Evolutionary conservation across 1,140 invertebrate genomes (phyloP).

Genomic region (Hesperophylax magnus): DNA sequence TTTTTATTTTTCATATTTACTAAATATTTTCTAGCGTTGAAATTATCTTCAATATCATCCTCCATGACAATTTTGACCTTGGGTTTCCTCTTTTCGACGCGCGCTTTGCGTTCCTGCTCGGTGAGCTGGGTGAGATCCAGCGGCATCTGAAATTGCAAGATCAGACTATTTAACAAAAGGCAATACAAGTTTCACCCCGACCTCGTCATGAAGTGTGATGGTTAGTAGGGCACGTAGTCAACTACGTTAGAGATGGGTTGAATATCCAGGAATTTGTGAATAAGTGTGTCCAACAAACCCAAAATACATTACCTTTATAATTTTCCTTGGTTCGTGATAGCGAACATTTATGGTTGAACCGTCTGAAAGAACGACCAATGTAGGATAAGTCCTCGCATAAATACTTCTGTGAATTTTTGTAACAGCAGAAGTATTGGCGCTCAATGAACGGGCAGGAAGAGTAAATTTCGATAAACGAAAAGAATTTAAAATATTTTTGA

Average conservation of each 20-base stretch:
- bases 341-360: constrained; percentile 87
- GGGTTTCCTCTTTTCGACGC: constrained; percentile 80
- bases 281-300: too few species aligned
- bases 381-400: constrained; percentile 83
- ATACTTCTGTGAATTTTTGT: constrained; percentile 78
- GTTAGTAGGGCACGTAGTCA: too few species aligned
- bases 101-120: constrained; percentile 77
- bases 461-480: not conserved
- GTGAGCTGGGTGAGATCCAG: constrained; percentile 79
- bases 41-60: constrained; percentile 84
- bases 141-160: constrained; percentile 76
- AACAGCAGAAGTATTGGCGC: constrained; percentile 78
- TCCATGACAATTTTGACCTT: constrained; percentile 81
- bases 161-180: not conserved
- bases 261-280: too few species aligned
- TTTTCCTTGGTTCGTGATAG: constrained; percentile 86
- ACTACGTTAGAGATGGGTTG: too few species aligned
- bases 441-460: constrained; percentile 64
- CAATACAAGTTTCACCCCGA: too few species aligned
- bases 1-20: constrained; percentile 77
- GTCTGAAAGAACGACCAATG: constrained; percentile 82
- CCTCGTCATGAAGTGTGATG: too few species aligned
- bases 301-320: constrained; percentile 78
- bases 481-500: constrained; percentile 20
- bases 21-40: constrained; percentile 84